phyloP scores from a whole-genome alignment of 2,113 vertebrate genomes.

The Corapipo altera region DNA sequence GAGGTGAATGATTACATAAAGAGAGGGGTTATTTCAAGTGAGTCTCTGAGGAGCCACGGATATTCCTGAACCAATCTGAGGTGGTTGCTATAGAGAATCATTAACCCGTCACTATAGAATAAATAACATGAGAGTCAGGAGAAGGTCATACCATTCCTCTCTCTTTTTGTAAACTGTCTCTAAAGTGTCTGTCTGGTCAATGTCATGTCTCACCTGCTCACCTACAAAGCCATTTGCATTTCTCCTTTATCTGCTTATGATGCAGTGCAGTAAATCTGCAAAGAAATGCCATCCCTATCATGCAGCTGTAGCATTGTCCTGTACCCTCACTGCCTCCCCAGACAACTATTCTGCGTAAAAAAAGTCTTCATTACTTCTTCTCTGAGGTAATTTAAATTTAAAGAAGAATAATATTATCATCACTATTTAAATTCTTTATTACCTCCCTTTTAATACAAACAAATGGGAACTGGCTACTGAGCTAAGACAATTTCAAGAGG shows the following conservation, averaged over 20 bases:
- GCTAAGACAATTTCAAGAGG: neutral
- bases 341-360: neutral
- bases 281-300: neutral
- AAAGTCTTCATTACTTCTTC: neutral
- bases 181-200: conserved; percentile 44
- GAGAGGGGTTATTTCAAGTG: neutral
- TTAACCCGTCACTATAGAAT: neutral
- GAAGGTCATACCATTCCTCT: conserved; percentile 35
- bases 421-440: neutral
- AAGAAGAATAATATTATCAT: neutral
- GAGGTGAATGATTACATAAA: neutral
- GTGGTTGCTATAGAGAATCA: neutral
- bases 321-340: neutral
- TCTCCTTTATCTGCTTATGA: neutral
- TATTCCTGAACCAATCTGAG: neutral
- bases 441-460: neutral
- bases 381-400: neutral
- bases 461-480: neutral
- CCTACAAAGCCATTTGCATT: conserved; percentile 9
- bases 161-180: conserved; percentile 14
- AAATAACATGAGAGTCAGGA: conserved; percentile 31
- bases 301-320: neutral
- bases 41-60: neutral
- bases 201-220: conserved; percentile 48
- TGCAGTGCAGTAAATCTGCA: conserved; percentile 19